Evolutionary conservation across 1,140 invertebrate species (phyloP).

Genomic region (Plodia interpunctella): DNA sequence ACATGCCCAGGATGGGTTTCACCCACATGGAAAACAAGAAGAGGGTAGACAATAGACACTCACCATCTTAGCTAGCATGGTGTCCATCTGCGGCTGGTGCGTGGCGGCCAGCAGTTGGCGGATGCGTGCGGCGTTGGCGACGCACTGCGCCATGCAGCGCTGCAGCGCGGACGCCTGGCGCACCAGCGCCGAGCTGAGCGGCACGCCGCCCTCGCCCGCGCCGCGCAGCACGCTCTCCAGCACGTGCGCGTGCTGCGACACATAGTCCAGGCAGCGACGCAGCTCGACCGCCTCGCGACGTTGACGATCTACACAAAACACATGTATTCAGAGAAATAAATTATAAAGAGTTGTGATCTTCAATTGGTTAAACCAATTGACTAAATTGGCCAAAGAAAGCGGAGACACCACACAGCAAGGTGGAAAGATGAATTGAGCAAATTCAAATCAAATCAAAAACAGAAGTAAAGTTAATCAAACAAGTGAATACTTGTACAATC

Average conservation of each 20-base stretch:
- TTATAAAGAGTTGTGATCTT: too few species aligned
- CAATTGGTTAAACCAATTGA: too few species aligned
- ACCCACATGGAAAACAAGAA: too few species aligned
- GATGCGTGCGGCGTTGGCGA: slow-evolving; percentile 61
- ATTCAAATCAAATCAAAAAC: too few species aligned
- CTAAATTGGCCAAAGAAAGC: too few species aligned
- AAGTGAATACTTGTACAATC: too few species aligned
- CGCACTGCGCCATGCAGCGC: slow-evolving; percentile 68
- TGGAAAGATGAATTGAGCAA: too few species aligned
- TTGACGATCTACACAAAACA: slow-evolving; percentile 46
- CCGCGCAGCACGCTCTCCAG: slow-evolving; percentile 58
- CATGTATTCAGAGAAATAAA: too few species aligned
- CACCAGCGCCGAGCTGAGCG: slow-evolving; percentile 50
- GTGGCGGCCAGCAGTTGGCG: slow-evolving; percentile 52
- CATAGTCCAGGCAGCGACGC: slow-evolving; percentile 61
- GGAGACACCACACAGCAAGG: too few species aligned
- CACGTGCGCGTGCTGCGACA: slow-evolving; percentile 62
- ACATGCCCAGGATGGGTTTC: too few species aligned
- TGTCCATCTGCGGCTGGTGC: slow-evolving; percentile 65
- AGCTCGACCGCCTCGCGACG: slow-evolving; percentile 57
- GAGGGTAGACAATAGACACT: slow-evolving; percentile 25
- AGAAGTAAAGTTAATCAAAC: too few species aligned
- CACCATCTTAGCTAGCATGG: slow-evolving; percentile 68
- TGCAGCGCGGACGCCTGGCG: slow-evolving; percentile 60
- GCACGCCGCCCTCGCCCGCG: slow-evolving; percentile 31